Conservation (phyloP, 1,140 invertebrate genomes). For the Grapholita molesta region DNA sequence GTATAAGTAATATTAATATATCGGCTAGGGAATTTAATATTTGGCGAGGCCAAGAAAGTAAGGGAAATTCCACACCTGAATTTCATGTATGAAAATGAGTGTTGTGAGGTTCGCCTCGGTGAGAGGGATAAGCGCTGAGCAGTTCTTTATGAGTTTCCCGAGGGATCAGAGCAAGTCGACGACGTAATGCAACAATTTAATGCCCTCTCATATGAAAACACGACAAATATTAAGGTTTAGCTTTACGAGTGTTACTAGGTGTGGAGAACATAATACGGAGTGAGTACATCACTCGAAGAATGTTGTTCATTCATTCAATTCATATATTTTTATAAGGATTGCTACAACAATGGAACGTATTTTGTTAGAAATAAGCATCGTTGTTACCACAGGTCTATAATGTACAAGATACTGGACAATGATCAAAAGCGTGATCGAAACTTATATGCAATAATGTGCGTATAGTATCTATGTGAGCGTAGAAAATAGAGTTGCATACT, state of each 20-base stretch:
- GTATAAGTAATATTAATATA: slow-evolving; percentile 49
- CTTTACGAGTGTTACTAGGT: neutral
- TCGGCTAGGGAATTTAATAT: slow-evolving; percentile 60
- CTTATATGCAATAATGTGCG: no score
- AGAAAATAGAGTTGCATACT: no score
- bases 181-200: slow-evolving; percentile 17
- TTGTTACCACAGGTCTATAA: no score
- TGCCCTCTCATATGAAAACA: slow-evolving; percentile 13
- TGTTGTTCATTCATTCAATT: no score
- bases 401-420: no score
- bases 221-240: slow-evolving; percentile 15
- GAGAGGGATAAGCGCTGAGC: slow-evolving; percentile 27
- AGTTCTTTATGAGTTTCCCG: slow-evolving; percentile 35
- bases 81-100: slow-evolving; percentile 47
- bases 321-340: no score
- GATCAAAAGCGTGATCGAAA: no score
- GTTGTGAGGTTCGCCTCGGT: slow-evolving; percentile 23
- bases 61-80: slow-evolving; percentile 49
- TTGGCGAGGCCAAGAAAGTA: slow-evolving; percentile 49
- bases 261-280: neutral
- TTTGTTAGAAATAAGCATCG: no score
- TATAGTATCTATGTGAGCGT: no score
- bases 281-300: neutral
- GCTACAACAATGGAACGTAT: no score
- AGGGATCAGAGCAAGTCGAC: slow-evolving; percentile 19